These are phyloP conservation scores for Drosophila suboccidentalis DNA, from an alignment of 2,888 invertebrate genomes.

Conservation along the genomic window DNA sequence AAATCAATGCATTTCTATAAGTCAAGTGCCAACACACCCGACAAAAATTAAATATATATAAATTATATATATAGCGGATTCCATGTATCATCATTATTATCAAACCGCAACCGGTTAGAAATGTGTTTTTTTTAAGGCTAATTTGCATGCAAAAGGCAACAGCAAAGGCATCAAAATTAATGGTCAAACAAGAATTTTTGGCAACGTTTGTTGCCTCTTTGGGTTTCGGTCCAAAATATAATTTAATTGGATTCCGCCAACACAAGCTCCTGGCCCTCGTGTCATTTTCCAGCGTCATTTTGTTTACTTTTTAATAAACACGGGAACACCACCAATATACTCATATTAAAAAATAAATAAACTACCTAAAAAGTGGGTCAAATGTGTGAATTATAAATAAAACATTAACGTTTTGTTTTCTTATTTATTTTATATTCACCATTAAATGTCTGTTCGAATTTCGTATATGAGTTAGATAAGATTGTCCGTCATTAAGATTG, in stretches of 20 bases:
- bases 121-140: slow-evolving; percentile 34
- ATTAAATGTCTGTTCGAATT: slow-evolving; percentile 12
- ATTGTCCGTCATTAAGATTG: slow-evolving; percentile 23
- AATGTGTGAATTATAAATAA: slow-evolving; percentile 33
- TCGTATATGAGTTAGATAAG: slow-evolving; percentile 38
- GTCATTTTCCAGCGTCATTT: slow-evolving; percentile 19
- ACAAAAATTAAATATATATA: slow-evolving; percentile 4
- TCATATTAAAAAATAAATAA: slow-evolving; percentile 37
- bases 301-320: slow-evolving; percentile 44
- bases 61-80: not conserved
- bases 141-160: slow-evolving; percentile 67
- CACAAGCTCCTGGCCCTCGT: not conserved
- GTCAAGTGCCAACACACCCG: slow-evolving; percentile 28
- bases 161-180: slow-evolving; percentile 45
- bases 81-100: slow-evolving; percentile 42
- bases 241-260: slow-evolving; percentile 49
- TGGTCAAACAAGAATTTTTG: slow-evolving; percentile 42
- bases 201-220: slow-evolving; percentile 9
- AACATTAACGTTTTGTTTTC: slow-evolving; percentile 22
- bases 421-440: slow-evolving; percentile 10
- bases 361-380: slow-evolving; percentile 53
- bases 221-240: slow-evolving; percentile 9
- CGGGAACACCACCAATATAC: slow-evolving; percentile 8
- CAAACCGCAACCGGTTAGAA: slow-evolving; percentile 54
- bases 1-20: slow-evolving; percentile 17